Evolutionary conservation across 2,797 vertebrate species (phyloP).

Genomic region (Urocyon cinereoargenteus): DNA sequence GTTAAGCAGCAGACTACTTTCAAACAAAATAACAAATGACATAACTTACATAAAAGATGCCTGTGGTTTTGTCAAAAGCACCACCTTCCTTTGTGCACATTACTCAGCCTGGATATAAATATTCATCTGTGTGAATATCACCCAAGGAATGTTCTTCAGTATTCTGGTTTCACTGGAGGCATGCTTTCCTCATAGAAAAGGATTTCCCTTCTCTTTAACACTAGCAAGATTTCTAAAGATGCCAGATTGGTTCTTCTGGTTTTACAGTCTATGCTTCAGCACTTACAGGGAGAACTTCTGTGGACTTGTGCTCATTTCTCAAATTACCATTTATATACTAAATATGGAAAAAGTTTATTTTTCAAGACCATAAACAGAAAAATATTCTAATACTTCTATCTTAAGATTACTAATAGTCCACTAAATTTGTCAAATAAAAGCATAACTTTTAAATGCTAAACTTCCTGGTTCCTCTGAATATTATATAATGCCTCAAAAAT

Average conservation of each 20-base stretch:
- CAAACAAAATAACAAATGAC: constrained; percentile 36
- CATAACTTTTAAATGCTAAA: constrained; percentile 18
- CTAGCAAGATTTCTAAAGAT: constrained; percentile 26
- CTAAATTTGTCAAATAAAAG: constrained; percentile 25
- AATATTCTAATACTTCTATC: not conserved
- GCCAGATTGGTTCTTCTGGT: not conserved
- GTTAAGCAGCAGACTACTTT: not conserved
- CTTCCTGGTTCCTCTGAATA: constrained; percentile 17
- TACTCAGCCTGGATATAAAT: not conserved
- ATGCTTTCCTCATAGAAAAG: constrained; percentile 13
- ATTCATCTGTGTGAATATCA: not conserved
- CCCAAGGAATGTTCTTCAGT: constrained; percentile 59
- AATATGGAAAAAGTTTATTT: constrained; percentile 22
- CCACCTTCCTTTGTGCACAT: not conserved
- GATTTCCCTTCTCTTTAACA: constrained; percentile 51
- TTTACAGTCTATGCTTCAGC: constrained; percentile 18
- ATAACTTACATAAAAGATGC: not conserved
- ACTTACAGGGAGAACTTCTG: not conserved
- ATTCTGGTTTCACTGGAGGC: constrained; percentile 67
- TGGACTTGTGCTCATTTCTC: not conserved
- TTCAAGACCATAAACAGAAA: not conserved
- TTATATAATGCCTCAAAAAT: constrained; percentile 46
- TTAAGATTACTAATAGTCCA: not conserved
- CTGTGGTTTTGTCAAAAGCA: not conserved
- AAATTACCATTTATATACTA: not conserved